Percentiles rank a stretch among this genome's conserved stretches.
Evolutionary conservation across 2,113 vertebrate genomes (phyloP).

Genomic region (Anguilla rostrata): DNA sequence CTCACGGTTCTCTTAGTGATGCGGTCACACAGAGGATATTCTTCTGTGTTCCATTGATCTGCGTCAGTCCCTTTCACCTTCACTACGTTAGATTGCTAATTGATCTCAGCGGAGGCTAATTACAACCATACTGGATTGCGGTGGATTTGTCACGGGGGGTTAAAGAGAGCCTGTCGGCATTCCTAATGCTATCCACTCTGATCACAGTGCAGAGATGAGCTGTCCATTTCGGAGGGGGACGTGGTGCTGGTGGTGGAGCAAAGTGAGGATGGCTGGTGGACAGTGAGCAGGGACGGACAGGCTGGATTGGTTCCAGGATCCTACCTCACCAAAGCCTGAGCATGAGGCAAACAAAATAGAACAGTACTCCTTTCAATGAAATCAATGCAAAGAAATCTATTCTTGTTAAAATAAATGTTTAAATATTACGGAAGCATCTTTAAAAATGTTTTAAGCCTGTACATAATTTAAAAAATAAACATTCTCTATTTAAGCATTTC

Average conservation of each 20-base stretch:
- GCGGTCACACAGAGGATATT: not conserved
- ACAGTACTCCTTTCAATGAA: not conserved
- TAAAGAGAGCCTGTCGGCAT: not conserved
- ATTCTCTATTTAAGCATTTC: not conserved
- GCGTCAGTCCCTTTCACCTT: not conserved
- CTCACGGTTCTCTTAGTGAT: not conserved
- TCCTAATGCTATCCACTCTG: constrained; percentile 17
- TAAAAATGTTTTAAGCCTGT: not conserved
- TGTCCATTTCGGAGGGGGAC: constrained; percentile 82
- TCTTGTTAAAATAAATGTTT: not conserved
- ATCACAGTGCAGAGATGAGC: constrained; percentile 77
- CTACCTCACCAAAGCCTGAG: constrained; percentile 81
- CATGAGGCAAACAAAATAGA: not conserved
- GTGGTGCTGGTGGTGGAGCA: constrained; percentile 72
- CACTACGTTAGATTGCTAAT: not conserved
- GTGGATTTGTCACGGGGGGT: not conserved
- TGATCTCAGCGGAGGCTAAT: not conserved
- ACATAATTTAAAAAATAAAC: not conserved
- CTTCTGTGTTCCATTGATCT: not conserved
- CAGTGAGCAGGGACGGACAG: constrained; percentile 73
- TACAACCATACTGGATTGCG: not conserved
- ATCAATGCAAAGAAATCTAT: not conserved
- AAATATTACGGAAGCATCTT: not conserved
- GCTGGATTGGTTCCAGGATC: constrained; percentile 88
- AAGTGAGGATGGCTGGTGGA: constrained; percentile 92